A percentile compares a stretch with the other conserved stretches of the same genome.
Conservation (phyloP, 2,113 vertebrate genomes). For the Corydoras maculifer region DNA sequence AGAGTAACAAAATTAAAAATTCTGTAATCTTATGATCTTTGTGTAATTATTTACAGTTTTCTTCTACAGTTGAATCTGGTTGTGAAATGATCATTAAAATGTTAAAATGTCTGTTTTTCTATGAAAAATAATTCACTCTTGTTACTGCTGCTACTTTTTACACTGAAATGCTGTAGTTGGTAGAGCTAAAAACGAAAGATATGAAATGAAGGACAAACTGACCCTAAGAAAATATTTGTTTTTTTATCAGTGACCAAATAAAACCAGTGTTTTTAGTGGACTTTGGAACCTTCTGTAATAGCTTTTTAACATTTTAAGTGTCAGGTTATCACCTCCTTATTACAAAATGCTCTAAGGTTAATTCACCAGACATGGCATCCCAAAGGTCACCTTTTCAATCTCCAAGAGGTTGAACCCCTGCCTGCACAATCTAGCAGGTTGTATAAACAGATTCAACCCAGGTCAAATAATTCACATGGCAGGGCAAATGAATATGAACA, state of each 20-base stretch:
- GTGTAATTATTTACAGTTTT: too few species aligned
- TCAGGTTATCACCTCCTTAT: slow-evolving; percentile 14
- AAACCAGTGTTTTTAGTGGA: background rate
- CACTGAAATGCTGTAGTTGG: too few species aligned
- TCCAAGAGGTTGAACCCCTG: slow-evolving; percentile 29
- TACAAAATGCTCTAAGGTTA: slow-evolving; percentile 24
- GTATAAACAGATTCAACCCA: slow-evolving; percentile 59
- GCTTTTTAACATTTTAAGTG: background rate
- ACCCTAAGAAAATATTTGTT: background rate
- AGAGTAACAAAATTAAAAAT: too few species aligned
- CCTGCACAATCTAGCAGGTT: slow-evolving; percentile 34
- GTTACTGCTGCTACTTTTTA: too few species aligned
- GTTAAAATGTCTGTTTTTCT: too few species aligned
- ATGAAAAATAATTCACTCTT: too few species aligned
- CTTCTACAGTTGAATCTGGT: too few species aligned
- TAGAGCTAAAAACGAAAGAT: too few species aligned
- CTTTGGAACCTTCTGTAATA: background rate
- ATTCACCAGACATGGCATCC: slow-evolving; percentile 31
- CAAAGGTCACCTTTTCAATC: slow-evolving; percentile 37
- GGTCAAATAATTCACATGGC: slow-evolving; percentile 52
- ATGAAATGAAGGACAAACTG: too few species aligned
- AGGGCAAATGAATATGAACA: slow-evolving; percentile 46
- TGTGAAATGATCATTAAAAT: too few species aligned
- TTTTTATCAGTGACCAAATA: background rate
- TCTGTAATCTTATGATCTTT: too few species aligned